These are phyloP conservation scores for Serilophus lunatus DNA, from an alignment of 2,113 vertebrate species.

Conservation along the genomic window DNA sequence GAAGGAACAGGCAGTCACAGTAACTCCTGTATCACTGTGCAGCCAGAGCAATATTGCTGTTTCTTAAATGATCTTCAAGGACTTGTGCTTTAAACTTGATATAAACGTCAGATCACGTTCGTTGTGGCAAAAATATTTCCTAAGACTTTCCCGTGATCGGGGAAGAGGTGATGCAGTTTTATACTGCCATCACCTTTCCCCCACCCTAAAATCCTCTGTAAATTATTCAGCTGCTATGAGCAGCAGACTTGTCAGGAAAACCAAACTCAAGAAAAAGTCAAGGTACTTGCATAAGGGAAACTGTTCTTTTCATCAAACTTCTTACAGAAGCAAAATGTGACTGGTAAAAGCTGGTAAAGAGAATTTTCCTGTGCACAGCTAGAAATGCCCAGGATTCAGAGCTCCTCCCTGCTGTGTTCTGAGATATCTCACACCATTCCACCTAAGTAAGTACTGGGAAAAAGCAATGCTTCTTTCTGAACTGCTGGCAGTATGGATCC, in stretches of 20 bases:
- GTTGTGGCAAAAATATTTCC: neutral
- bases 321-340: neutral
- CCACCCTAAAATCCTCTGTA: neutral
- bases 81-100: neutral
- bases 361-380: neutral
- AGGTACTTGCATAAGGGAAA: neutral
- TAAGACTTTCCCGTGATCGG: neutral
- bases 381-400: neutral
- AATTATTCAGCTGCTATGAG: neutral
- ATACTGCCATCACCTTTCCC: neutral
- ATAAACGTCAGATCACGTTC: neutral
- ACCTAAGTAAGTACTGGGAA: neutral
- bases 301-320: neutral
- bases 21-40: neutral
- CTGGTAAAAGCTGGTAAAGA: neutral
- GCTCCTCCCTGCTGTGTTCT: neutral
- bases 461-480: neutral
- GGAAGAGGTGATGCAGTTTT: neutral
- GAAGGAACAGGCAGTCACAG: neutral
- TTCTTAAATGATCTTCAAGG: neutral
- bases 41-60: neutral
- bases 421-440: neutral
- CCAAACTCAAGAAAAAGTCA: neutral
- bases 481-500: neutral
- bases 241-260: neutral